phyloP scores from a whole-genome alignment of 2,888 invertebrate genomes.

The Diaprepes abbreviatus region DNA sequence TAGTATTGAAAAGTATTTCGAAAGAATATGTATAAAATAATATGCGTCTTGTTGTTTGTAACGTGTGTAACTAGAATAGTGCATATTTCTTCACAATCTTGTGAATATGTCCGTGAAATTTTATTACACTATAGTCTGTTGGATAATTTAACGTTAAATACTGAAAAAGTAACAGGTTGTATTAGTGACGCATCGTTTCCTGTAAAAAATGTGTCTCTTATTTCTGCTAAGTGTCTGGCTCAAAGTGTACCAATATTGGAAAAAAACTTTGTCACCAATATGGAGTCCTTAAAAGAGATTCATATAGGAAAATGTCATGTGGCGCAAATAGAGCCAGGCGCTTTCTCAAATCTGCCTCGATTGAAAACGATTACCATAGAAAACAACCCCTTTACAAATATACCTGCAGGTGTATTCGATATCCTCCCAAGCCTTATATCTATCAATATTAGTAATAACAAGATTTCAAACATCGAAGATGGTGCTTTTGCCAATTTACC shows the following conservation, averaged over 20 bases:
- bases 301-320: not conserved
- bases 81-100: too few species aligned
- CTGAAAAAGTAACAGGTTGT: not conserved
- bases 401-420: not conserved
- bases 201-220: not conserved
- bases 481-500: slow-evolving; percentile 4
- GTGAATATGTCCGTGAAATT: too few species aligned
- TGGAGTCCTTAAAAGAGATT: not conserved
- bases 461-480: not conserved
- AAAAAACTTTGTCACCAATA: too few species aligned
- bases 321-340: not conserved
- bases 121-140: too few species aligned
- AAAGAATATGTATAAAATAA: not conserved
- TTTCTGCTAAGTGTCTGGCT: not conserved
- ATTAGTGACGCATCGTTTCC: not conserved
- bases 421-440: not conserved
- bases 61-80: too few species aligned
- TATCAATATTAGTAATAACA: not conserved
- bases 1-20: too few species aligned
- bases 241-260: not conserved
- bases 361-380: not conserved
- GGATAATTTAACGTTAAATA: too few species aligned
- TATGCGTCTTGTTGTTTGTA: not conserved
- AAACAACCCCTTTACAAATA: not conserved
- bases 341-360: not conserved